Conservation (phyloP, 2,113 vertebrate genomes). For the Hiodon alosoides region DNA sequence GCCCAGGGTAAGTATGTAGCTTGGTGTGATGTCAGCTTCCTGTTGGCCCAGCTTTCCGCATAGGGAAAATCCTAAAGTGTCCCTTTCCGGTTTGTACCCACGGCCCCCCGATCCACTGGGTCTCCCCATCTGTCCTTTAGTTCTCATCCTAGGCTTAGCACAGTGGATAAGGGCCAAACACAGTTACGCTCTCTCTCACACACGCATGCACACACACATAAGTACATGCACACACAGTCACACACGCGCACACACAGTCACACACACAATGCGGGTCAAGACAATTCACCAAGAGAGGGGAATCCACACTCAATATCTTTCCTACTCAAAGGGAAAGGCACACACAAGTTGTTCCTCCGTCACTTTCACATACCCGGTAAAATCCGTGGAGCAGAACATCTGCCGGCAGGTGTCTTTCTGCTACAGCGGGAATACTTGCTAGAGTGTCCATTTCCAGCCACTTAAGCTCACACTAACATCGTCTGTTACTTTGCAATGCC, state of each 20-base stretch:
- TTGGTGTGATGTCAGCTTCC: background rate
- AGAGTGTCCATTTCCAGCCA: background rate
- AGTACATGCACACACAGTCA: slow-evolving; percentile 5
- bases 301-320: too few species aligned
- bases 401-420: background rate
- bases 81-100: background rate
- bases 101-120: too few species aligned
- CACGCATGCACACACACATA: background rate
- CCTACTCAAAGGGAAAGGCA: background rate
- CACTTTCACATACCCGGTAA: background rate
- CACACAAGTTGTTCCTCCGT: background rate
- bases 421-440: background rate
- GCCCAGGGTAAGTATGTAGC: background rate
- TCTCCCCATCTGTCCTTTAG: slow-evolving; percentile 2
- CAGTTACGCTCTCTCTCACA: background rate
- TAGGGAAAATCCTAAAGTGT: background rate
- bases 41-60: slow-evolving; percentile 15
- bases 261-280: background rate
- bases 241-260: background rate
- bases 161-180: background rate
- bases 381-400: background rate
- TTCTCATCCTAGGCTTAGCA: background rate
- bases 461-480: background rate
- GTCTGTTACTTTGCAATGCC: background rate
- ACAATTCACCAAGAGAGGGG: background rate